These are phyloP conservation scores for Litoditis marina DNA, from an alignment of 2,888 invertebrate species.

Conservation along the genomic window DNA sequence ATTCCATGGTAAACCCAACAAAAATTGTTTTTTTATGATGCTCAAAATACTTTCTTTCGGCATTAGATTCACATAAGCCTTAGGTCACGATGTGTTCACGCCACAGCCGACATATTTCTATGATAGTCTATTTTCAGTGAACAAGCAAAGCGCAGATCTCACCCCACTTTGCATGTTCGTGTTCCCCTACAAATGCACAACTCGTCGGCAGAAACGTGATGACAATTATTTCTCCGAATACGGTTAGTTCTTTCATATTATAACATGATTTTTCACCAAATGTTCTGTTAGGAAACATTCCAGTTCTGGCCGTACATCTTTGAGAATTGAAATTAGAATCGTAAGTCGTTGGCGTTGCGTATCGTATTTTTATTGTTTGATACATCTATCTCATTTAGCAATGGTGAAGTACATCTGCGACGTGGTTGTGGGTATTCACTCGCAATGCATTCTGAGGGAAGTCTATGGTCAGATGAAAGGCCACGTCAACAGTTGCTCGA, in stretches of 20 bases:
- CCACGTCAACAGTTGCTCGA: background rate
- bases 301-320: no score
- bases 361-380: no score
- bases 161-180: conserved; percentile 3
- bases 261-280: no score
- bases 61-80: no score
- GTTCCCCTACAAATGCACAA: conserved; percentile 13
- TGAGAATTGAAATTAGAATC: no score
- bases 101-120: no score
- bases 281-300: no score
- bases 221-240: conserved; percentile 16
- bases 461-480: conserved; percentile 1
- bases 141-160: background rate
- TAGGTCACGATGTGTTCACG: no score
- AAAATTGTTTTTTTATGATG: no score
- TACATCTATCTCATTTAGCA: background rate
- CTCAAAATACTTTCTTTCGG: no score
- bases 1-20: no score
- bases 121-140: background rate
- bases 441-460: conserved; percentile 4
- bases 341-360: no score
- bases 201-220: background rate
- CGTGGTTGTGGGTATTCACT: conserved; percentile 6
- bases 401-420: conserved; percentile 17
- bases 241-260: conserved; percentile 2